These are phyloP conservation scores for Lucilia cuprina DNA, from an alignment of 1,140 invertebrate genomes.

Conservation along the genomic window DNA sequence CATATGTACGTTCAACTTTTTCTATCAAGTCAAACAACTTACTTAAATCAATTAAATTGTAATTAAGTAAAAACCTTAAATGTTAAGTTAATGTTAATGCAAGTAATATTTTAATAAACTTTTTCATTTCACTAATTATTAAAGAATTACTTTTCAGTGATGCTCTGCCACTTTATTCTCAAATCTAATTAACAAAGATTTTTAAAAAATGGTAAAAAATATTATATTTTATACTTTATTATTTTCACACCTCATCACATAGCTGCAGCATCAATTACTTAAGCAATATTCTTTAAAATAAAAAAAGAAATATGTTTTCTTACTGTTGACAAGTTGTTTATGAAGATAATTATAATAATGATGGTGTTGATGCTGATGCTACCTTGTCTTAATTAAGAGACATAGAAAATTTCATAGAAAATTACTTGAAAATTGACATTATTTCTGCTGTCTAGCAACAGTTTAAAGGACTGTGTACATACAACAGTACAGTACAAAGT, in stretches of 20 bases:
- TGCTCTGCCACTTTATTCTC: background rate
- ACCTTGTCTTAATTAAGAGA: constrained; percentile 11
- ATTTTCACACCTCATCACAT: background rate
- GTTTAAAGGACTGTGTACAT: background rate
- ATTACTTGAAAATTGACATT: background rate
- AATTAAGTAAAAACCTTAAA: too few species aligned
- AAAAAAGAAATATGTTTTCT: background rate
- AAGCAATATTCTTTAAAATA: too few species aligned
- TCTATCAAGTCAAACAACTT: too few species aligned
- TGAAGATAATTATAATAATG: background rate
- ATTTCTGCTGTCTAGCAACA: background rate
- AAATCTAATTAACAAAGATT: background rate
- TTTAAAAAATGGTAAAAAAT: background rate
- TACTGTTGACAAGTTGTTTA: background rate
- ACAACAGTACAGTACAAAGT: background rate
- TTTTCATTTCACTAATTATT: too few species aligned
- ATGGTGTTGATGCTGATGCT: background rate
- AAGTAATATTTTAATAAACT: too few species aligned
- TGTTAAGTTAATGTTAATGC: too few species aligned
- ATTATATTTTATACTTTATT: background rate
- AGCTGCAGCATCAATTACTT: too few species aligned
- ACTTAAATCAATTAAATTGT: too few species aligned
- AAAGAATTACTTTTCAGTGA: too few species aligned
- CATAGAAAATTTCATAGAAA: background rate
- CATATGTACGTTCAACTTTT: too few species aligned